phyloP scores from a whole-genome alignment of 1,140 invertebrate genomes.

The Aphaenogaster floridana region DNA sequence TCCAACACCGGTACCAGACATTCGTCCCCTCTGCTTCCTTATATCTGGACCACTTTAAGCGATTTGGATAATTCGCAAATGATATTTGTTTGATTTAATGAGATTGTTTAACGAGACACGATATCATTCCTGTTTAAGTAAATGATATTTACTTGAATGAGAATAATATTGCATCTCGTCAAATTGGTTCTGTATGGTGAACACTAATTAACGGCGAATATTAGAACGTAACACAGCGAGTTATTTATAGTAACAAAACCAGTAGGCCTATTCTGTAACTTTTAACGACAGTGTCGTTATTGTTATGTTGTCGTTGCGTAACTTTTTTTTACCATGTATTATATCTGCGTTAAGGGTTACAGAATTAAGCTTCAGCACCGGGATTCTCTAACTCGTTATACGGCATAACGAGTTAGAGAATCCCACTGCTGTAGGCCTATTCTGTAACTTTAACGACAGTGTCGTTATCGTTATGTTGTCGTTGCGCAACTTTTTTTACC shows the following conservation, averaged over 20 bases:
- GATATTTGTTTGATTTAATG: constrained; percentile 14
- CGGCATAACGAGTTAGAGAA: no score
- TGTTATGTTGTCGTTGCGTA: no score
- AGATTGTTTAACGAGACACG: background rate
- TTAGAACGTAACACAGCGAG: background rate
- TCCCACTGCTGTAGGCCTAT: no score
- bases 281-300: no score
- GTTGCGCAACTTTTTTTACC: no score
- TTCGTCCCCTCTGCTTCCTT: background rate
- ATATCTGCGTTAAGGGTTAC: no score
- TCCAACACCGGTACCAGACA: background rate
- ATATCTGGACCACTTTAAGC: background rate
- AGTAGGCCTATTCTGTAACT: no score
- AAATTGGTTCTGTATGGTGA: background rate
- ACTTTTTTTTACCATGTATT: no score
- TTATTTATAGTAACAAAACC: background rate
- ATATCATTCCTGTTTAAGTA: background rate
- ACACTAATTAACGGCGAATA: background rate
- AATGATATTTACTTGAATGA: background rate
- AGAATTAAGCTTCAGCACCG: no score
- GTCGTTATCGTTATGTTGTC: no score
- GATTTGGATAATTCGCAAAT: background rate
- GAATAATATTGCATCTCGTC: background rate
- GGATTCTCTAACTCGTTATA: no score
- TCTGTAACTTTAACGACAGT: no score